phyloP scores from a whole-genome alignment of 2,797 vertebrate genomes.

The Sebastes iracundus region DNA sequence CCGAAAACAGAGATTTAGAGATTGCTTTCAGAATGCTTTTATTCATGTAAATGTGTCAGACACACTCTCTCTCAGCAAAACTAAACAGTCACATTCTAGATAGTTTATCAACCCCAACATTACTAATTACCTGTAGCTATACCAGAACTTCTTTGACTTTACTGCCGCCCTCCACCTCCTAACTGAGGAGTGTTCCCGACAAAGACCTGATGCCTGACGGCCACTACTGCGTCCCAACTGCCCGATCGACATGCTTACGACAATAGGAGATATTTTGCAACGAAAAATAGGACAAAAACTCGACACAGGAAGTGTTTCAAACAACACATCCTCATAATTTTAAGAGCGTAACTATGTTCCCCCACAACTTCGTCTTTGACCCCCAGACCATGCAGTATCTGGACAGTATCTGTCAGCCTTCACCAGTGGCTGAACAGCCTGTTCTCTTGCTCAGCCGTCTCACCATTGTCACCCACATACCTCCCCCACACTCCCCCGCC shows the following conservation, averaged over 20 bases:
- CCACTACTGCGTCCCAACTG: neutral
- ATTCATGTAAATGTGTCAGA: neutral
- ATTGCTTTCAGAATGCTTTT: neutral
- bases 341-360: neutral
- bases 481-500: slow-evolving; percentile 11
- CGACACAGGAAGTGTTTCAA: neutral
- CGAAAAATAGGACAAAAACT: neutral
- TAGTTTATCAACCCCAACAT: neutral
- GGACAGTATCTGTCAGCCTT: slow-evolving; percentile 44
- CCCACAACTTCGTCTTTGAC: slow-evolving; percentile 8
- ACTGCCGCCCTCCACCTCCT: neutral
- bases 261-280: neutral
- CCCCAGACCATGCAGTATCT: neutral
- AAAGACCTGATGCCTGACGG: neutral
- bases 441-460: slow-evolving; percentile 36
- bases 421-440: slow-evolving; percentile 48
- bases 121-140: neutral
- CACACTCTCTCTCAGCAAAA: neutral
- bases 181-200: accelerated
- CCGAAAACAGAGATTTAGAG: neutral
- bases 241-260: neutral
- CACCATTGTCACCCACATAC: slow-evolving; percentile 24
- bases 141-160: neutral
- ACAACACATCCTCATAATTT: neutral
- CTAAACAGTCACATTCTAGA: neutral